Evolutionary conservation across 1,140 invertebrate species (phyloP).

Genomic region (Drosophila persimilis): DNA sequence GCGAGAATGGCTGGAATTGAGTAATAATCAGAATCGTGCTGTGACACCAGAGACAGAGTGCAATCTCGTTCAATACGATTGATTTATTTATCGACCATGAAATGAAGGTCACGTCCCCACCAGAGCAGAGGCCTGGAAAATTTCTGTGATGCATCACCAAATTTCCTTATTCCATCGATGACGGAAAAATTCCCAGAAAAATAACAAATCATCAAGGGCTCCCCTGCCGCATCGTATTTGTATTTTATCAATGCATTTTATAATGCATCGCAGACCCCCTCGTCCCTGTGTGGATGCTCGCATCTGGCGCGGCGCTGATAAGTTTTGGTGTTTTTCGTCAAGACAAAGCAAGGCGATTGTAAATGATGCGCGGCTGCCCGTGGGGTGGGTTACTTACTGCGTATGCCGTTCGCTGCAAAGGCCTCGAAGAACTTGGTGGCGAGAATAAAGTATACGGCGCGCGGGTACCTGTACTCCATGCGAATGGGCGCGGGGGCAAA

Average conservation of each 20-base stretch:
- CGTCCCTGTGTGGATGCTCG: slow-evolving; percentile 23
- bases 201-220: neutral
- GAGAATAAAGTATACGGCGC: slow-evolving; percentile 74
- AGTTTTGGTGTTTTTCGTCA: slow-evolving; percentile 47
- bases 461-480: slow-evolving; percentile 69
- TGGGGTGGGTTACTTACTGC: slow-evolving; percentile 65
- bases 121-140: slow-evolving; percentile 1
- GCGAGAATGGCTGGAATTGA: slow-evolving; percentile 87
- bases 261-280: slow-evolving; percentile 23
- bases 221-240: neutral
- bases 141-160: neutral
- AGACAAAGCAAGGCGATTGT: slow-evolving; percentile 60
- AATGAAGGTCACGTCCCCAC: slow-evolving; percentile 28
- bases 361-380: too few relatives aligned
- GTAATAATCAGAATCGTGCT: slow-evolving; percentile 12
- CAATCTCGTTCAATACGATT: slow-evolving; percentile 14
- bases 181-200: neutral
- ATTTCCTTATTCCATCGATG: too few relatives aligned
- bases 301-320: slow-evolving; percentile 44
- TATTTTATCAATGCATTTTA: slow-evolving; percentile 18
- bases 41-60: neutral
- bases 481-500: slow-evolving; percentile 50
- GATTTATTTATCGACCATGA: slow-evolving; percentile 25
- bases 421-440: slow-evolving; percentile 82
- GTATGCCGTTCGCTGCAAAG: slow-evolving; percentile 81